These are phyloP conservation scores for Hyles vespertilio DNA, from an alignment of 1,140 invertebrate species.

Conservation along the genomic window DNA sequence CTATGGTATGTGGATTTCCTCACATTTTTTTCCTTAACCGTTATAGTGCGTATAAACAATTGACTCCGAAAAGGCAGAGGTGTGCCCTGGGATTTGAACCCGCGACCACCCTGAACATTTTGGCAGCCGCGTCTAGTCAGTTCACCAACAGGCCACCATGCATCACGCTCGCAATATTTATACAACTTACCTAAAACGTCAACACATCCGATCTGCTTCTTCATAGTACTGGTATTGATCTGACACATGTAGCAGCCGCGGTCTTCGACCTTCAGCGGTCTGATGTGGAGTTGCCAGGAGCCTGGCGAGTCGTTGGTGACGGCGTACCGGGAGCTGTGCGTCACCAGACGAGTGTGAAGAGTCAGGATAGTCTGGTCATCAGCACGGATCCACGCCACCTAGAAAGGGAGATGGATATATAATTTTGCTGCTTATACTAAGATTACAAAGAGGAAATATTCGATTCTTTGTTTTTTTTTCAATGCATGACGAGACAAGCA, in stretches of 20 bases:
- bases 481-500: too few species aligned
- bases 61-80: too few species aligned
- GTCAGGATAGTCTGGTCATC: slow-evolving; percentile 93
- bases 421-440: not conserved
- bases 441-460: too few species aligned
- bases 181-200: slow-evolving; percentile 86
- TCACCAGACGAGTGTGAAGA: slow-evolving; percentile 90
- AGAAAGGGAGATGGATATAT: slow-evolving; percentile 17
- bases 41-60: too few species aligned
- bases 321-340: slow-evolving; percentile 88
- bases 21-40: too few species aligned
- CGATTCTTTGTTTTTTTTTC: too few species aligned
- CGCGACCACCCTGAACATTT: too few species aligned
- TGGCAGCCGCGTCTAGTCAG: too few species aligned
- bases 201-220: slow-evolving; percentile 90
- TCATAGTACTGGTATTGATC: slow-evolving; percentile 92
- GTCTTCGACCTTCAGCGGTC: slow-evolving; percentile 83
- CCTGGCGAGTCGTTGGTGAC: slow-evolving; percentile 85
- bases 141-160: too few species aligned
- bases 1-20: too few species aligned
- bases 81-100: too few species aligned
- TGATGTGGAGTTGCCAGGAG: slow-evolving; percentile 87
- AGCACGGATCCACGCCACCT: slow-evolving; percentile 94
- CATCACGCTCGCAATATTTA: too few species aligned
- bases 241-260: slow-evolving; percentile 91